Evolutionary conservation across 2,113 vertebrate genomes (phyloP).

Genomic region (Sclerurus mexicanus): DNA sequence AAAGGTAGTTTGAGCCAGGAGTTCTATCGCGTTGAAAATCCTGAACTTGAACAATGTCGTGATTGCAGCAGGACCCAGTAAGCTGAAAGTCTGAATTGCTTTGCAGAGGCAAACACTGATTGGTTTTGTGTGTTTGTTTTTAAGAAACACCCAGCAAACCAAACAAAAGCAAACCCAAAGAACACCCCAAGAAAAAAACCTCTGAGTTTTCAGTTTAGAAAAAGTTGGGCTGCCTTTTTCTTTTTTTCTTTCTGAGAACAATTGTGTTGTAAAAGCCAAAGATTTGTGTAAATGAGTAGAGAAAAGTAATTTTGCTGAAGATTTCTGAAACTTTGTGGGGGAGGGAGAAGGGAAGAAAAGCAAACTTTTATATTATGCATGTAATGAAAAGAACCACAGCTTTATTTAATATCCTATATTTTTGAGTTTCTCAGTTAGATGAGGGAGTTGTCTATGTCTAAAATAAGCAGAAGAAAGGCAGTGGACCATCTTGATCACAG

Average conservation of each 20-base stretch:
- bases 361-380: not conserved
- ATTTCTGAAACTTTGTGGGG: not conserved
- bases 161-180: not conserved
- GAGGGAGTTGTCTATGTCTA: not conserved
- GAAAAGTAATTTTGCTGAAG: not conserved
- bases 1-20: not conserved
- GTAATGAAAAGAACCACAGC: not conserved
- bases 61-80: not conserved
- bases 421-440: not conserved
- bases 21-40: not conserved
- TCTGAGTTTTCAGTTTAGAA: not conserved
- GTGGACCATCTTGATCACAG: not conserved
- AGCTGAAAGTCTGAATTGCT: not conserved
- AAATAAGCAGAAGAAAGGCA: not conserved
- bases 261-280: not conserved
- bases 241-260: not conserved
- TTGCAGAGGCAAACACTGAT: not conserved
- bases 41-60: not conserved
- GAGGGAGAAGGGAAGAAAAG: not conserved
- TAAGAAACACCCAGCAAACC: not conserved
- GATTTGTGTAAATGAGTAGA: not conserved
- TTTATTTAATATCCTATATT: not conserved
- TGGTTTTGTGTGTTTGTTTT: not conserved
- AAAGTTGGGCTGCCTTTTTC: rapidly evolving
- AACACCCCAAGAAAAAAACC: rapidly evolving